Base-by-base conservation (phyloP, 2,888 invertebrate species). In the Galeruca laticollis region DNA sequence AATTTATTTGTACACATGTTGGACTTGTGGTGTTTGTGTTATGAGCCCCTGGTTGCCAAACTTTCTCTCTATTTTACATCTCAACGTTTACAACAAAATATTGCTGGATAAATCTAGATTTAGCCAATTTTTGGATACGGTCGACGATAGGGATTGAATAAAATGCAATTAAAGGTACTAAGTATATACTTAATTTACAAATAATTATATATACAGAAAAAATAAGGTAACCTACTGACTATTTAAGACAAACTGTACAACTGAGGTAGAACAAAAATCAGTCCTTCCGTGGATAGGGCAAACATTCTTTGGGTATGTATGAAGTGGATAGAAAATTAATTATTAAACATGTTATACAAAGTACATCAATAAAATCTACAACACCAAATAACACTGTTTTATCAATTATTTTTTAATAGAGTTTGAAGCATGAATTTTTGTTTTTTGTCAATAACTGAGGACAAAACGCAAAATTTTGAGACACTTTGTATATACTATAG, bases 221-320 rank as follows among this genome's bases (percentile, higher is more conserved):
- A 69, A 75, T 74, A 76, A 79, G 82, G 82, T 82, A 83, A 83
- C 82, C 80, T 83, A 82, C 77, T 80, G 78, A 80, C 81, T 82
- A 82, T 63, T 47, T 31, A 77, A 72, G 47, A 76, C 62, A 74
- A 71, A 78, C 78, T 83, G 80, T 82, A 84, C 81, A 83, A 82
- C 76, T 85, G 84, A 85, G 84, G 85, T 85, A 85, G 84, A 84
- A 84, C 81, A 79, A 76, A 84, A 82, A 83, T 85, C 85, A 85
- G 85, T 85, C 84, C 83, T 83, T 81, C 83, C 79, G 81, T 81
- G 76, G 60, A 73, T 60, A 68, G 76, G 76, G 79, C 78, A 80
- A 78, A 74, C 72, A 73, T 64, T 79, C 80, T 81, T 81, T 80
- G 79, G 80, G 73, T 68, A 68, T 67, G 65, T 70, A 59, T 60